A percentile compares a stretch with the other conserved stretches of the same genome.
These are phyloP conservation scores for Drosophila basisetae DNA, from an alignment of 2,888 invertebrate genomes.

Conservation along the genomic window DNA sequence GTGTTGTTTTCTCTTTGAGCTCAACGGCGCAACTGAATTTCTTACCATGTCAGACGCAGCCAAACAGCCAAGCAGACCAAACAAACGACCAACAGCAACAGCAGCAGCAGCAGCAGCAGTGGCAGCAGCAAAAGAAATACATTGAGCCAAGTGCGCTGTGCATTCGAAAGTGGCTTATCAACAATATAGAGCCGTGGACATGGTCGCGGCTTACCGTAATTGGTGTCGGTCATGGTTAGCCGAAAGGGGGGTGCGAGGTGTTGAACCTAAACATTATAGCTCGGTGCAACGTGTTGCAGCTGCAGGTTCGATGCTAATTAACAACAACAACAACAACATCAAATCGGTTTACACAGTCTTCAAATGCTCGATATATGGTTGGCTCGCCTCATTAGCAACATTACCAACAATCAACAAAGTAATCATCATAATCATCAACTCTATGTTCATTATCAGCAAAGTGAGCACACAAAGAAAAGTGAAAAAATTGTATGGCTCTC, in stretches of 20 bases:
- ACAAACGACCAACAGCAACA: slow-evolving; percentile 33
- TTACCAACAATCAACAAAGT: slow-evolving; percentile 37
- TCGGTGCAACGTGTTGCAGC: slow-evolving; percentile 53
- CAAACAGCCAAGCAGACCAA: slow-evolving; percentile 45
- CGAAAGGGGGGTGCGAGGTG: slow-evolving; percentile 17
- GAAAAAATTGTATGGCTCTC: slow-evolving; percentile 36
- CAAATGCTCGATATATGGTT: slow-evolving; percentile 66
- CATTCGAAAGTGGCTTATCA: slow-evolving; percentile 71
- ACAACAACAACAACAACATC: slow-evolving; percentile 46
- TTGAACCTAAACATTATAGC: slow-evolving; percentile 15
- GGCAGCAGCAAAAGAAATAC: slow-evolving; percentile 28
- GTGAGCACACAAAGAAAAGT: slow-evolving; percentile 55
- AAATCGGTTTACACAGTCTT: slow-evolving; percentile 40
- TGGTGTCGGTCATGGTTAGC: slow-evolving; percentile 61
- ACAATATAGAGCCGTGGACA: slow-evolving; percentile 60
- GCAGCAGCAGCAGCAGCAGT: slow-evolving; percentile 5
- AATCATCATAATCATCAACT: slow-evolving; percentile 21
- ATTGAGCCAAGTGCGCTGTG: slow-evolving; percentile 52
- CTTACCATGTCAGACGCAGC: slow-evolving; percentile 52
- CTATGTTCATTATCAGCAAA: slow-evolving; percentile 16
- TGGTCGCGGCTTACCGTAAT: slow-evolving; percentile 70
- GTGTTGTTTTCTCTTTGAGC: slow-evolving; percentile 77
- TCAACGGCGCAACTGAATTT: slow-evolving; percentile 76
- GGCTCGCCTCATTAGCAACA: slow-evolving; percentile 64
- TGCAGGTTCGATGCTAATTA: slow-evolving; percentile 71